Conservation (phyloP, 92 coral and sea anemone genomes). For the Epizoanthus ramosus region DNA sequence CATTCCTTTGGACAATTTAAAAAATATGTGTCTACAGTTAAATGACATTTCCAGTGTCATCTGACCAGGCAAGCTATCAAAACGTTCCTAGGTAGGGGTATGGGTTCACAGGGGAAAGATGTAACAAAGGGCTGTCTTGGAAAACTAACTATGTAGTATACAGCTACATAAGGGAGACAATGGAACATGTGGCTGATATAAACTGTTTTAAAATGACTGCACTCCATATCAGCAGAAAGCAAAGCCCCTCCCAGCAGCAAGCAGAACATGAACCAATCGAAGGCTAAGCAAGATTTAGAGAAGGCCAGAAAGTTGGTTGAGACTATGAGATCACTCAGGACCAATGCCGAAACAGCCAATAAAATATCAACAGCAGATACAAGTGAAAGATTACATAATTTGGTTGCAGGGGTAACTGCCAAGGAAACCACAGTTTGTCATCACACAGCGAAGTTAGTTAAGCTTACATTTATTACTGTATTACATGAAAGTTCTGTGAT, state of each 20-base stretch:
- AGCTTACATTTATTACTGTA: no score
- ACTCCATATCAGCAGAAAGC: neutral
- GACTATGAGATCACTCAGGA: constrained; percentile 76
- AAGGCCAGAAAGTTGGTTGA: constrained; percentile 75
- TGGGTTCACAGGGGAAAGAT: no score
- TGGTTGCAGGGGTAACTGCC: constrained; percentile 44
- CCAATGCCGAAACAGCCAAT: constrained; percentile 60
- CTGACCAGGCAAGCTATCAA: no score
- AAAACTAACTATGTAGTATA: no score
- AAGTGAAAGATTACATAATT: constrained; percentile 65
- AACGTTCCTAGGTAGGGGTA: no score
- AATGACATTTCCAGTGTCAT: no score
- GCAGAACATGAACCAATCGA: constrained; percentile 18
- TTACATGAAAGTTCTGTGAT: neutral
- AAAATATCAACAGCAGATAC: constrained; percentile 47
- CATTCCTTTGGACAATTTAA: no score
- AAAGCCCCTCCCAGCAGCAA: constrained; percentile 9
- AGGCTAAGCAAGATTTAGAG: constrained; percentile 73
- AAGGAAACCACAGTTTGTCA: constrained; percentile 13
- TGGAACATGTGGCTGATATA: no score
- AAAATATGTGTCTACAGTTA: no score
- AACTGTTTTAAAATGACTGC: neutral
- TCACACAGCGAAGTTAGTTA: no score
- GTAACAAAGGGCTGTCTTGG: no score
- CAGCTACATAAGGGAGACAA: no score